A percentile compares a stretch with the other conserved stretches of the same genome.
Evolutionary conservation across 2,888 invertebrate species (phyloP).

Genomic region (Zhuqinia jingwanae): DNA sequence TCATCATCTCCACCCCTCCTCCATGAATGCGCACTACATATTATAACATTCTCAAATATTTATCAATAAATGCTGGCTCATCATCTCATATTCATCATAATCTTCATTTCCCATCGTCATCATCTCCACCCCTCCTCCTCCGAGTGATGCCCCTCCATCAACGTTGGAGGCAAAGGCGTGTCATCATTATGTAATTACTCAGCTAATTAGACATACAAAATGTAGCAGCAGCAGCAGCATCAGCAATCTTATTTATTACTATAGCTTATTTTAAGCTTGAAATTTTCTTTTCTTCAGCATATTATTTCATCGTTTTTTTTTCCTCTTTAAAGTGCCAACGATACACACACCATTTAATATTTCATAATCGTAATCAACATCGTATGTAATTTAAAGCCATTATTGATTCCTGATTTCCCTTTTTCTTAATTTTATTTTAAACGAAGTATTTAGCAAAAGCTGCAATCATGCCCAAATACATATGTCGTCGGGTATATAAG

Average conservation of each 20-base stretch:
- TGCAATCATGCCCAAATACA: neutral
- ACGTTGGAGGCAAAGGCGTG: slow-evolving; percentile 63
- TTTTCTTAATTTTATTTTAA: slow-evolving; percentile 18
- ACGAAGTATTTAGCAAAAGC: neutral
- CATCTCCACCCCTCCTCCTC: neutral
- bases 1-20: too few relatives aligned
- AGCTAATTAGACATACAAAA: slow-evolving; percentile 49
- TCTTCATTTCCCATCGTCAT: neutral
- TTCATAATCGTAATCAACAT: neutral
- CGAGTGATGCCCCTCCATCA: neutral
- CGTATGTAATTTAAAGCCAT: slow-evolving; percentile 12
- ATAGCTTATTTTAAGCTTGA: neutral
- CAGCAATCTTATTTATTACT: slow-evolving; percentile 39
- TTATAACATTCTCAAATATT: slow-evolving; percentile 2
- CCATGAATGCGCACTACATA: too few relatives aligned
- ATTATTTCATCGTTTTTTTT: neutral
- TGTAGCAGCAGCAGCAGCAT: too few relatives aligned
- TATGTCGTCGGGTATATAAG: too few relatives aligned
- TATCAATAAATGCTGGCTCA: slow-evolving; percentile 15
- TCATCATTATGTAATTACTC: slow-evolving; percentile 64
- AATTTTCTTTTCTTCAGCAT: neutral
- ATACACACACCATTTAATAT: too few relatives aligned
- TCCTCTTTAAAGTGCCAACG: slow-evolving; percentile 35
- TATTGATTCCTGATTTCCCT: too few relatives aligned
- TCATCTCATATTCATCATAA: neutral